Evolutionary conservation across 2,797 vertebrate genomes (phyloP), one percentile per base, ranked within the genome.

Genomic region (Chromobotia macracanthus): DNA sequence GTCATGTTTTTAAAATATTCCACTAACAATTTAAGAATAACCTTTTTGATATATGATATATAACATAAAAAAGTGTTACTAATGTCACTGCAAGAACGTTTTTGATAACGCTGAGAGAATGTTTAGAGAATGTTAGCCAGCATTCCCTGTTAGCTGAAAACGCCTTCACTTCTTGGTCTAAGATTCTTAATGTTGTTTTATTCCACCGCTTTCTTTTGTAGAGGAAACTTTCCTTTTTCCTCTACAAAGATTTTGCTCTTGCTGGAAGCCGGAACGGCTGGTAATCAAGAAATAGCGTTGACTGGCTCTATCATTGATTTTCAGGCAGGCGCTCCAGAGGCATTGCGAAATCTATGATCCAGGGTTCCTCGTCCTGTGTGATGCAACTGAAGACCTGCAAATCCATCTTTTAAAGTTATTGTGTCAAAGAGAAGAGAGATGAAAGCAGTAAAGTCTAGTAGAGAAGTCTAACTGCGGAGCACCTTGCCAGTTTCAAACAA

Each of bases 291-390:
- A 93, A 92, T 91, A 91, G 87, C 72, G 80, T 83, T 83, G 77
- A 44, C 80, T 85, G 55, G 65, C 87, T 87, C 86, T 85, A 82
- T 77, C 89, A 93, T 93, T 21, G 78, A 93, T 93, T 89, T 88
- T 86, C 85, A 89, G 90, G 90, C 89, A 89, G 89, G 87, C 90
- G 84, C 84, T 41, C 84, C 86, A 84, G 83, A 46, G 84, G 87
- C 55, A 0, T 81, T 87, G 84, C 65, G 81, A 82, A 90, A 79
- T 80, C 84, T 87, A 88, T 89, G 86, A 90, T 88, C 87, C 81
- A 83, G 87, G 80, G 88, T 85, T 70, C 72, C 55, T 72, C 53
- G 23, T 63, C 64, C 64, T 15, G 35, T 21, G 64, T 65, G 61
- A 68, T 66, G 72, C 61, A 75, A 60, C 58, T 44, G 77, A 67